Base-by-base conservation (phyloP, 2,888 invertebrate genomes). In the Ichneumoninae sp. region DNA sequence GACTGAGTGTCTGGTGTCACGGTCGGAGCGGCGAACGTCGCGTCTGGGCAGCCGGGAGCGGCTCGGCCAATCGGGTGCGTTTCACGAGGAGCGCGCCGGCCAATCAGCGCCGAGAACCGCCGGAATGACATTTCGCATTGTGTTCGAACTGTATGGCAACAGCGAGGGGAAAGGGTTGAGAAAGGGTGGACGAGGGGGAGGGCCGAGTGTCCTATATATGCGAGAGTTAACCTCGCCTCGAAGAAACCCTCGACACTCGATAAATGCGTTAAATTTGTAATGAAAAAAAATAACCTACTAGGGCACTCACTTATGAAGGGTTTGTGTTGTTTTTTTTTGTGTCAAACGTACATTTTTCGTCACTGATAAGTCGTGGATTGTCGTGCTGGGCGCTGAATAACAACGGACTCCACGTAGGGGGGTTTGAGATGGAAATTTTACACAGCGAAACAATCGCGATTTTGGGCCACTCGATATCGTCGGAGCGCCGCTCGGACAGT, bases 1-100 rank as follows among this genome's bases (percentile, higher is more conserved):
- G 84, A 86, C 86, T 60, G 72, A 71, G 80, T 71, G 50, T 81
- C 89, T 90, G 86, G 30, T 70, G 69, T 54, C 87, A 89, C 90
- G 90, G 89, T 33, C 76, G 33, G 47, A 75, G 62, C 66, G 33
- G 33, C n/a, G 70, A 71, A 33, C 70, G 57, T 44, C 57, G 62
- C n/a, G 47, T 44, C 52, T 74, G 22, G 10, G 22, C 6, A 40
- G 65, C 66, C 80, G 71, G 72, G 66, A 57, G 10, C 33, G 7
- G 16, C 33, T 72, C 47, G 72, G 57, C 88, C 89, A 90, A 89
- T 88, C 83, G 44, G 30, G 71, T 54, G 1, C 0, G 26, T 19
- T 16, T 40, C 68, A 22, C 47, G 33, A 33, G 33, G 22, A 16
- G n/a, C 30, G 13, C 57, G 78, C 57, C 81, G 75, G 68, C 66